A percentile compares a stretch with the other conserved stretches of the same genome.
Conservation (phyloP, 1,140 invertebrate genomes). For the Mesaphorura yosii region DNA sequence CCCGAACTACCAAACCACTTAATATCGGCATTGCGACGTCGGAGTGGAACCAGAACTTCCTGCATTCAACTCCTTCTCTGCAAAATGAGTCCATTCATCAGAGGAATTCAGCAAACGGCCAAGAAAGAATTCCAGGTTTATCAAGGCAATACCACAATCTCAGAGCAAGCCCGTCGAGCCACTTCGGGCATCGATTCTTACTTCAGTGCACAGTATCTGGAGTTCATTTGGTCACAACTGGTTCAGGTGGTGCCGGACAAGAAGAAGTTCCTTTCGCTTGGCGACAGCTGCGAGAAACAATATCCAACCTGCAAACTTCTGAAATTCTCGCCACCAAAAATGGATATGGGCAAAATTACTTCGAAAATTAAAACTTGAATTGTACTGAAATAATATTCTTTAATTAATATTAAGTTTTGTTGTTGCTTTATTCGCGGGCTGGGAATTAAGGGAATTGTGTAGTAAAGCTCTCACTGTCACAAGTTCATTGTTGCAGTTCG, state of each 20-base stretch:
- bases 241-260: constrained; percentile 43
- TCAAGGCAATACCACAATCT: background rate
- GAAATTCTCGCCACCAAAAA: constrained; percentile 21
- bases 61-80: constrained; percentile 63
- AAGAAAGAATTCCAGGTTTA: constrained; percentile 8
- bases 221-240: constrained; percentile 20
- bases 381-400: too few relatives aligned
- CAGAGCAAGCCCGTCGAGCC: background rate
- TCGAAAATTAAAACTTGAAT: background rate
- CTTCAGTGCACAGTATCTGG: background rate
- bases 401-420: too few relatives aligned
- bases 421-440: too few relatives aligned
- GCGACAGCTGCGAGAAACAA: constrained; percentile 51
- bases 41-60: constrained; percentile 45
- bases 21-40: constrained; percentile 45
- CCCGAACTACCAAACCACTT: constrained; percentile 48
- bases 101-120: constrained; percentile 49
- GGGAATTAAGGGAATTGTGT: too few relatives aligned
- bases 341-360: too few relatives aligned
- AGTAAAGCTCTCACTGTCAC: too few relatives aligned
- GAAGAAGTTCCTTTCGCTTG: constrained; percentile 48
- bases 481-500: too few relatives aligned
- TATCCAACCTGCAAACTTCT: constrained; percentile 41
- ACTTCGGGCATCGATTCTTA: background rate
- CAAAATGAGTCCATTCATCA: constrained; percentile 60